These are phyloP conservation scores for Saccostrea cuccullata DNA, from an alignment of 1,140 invertebrate genomes.

Conservation along the genomic window DNA sequence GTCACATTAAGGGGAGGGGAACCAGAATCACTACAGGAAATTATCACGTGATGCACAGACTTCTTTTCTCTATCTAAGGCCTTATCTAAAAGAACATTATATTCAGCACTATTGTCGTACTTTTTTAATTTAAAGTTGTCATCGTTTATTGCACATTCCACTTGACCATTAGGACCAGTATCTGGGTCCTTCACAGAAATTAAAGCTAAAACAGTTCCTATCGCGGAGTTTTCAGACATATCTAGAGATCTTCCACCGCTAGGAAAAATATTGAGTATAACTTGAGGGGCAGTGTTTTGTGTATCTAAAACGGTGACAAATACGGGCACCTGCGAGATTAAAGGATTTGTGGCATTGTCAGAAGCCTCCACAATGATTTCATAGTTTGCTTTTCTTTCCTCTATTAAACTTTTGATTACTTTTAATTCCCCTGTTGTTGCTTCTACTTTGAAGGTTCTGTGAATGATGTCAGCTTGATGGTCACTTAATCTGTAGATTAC, in stretches of 20 bases:
- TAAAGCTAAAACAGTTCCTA: constrained; percentile 67
- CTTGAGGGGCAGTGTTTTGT: constrained; percentile 75
- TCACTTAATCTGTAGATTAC: constrained; percentile 86
- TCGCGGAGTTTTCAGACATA: constrained; percentile 60
- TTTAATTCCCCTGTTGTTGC: constrained; percentile 65
- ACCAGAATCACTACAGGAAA: constrained; percentile 62
- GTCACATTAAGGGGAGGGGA: constrained; percentile 57
- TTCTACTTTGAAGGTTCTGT: constrained; percentile 63
- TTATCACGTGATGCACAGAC: constrained; percentile 52
- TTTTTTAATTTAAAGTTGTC: constrained; percentile 44
- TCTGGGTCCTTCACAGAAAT: constrained; percentile 67
- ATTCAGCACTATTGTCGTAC: constrained; percentile 42
- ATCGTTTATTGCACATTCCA: constrained; percentile 63
- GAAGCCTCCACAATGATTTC: constrained; percentile 93
- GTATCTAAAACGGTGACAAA: constrained; percentile 84
- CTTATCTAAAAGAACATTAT: constrained; percentile 47
- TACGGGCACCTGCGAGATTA: constrained; percentile 95
- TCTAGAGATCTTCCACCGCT: constrained; percentile 84
- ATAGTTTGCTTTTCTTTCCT: constrained; percentile 53
- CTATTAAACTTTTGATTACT: constrained; percentile 53
- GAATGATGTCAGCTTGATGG: constrained; percentile 58
- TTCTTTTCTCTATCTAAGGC: constrained; percentile 60
- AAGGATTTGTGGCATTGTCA: constrained; percentile 91
- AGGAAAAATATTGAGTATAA: constrained; percentile 56
- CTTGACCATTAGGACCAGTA: constrained; percentile 64